Evolutionary conservation across 2,113 vertebrate species (phyloP), one percentile per base, ranked within the genome.

Genomic region (Fregata magnificens): DNA sequence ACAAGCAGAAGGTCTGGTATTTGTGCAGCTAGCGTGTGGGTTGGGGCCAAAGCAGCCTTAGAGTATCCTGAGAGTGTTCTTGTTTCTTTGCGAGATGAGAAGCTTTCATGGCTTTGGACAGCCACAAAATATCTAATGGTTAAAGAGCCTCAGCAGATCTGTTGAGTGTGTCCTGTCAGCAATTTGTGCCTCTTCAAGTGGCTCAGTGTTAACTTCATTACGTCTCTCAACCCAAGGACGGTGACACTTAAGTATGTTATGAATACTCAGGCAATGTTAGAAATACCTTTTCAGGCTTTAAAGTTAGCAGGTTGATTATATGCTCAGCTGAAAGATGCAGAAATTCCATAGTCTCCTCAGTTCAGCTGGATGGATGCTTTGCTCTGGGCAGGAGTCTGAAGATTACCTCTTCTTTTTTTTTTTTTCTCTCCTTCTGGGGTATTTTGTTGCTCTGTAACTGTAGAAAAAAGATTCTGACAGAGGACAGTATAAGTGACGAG

Each of bases 21-120:
- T 63, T 63, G 55, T 24, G 7, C 32, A 52, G 16, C 20, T 80
- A 11, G 13, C 2, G 0, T 7, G 49, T 2, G 2, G 32, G 28
- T 40, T 52, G 44, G 29, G 38, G 70, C 29, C 8, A 56, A 58
- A 18, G 28, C 21, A 81, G 21, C 34, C 49, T 84, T 7, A 4
- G 40, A 61, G 40, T 16, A 38, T 29, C 47, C n/a, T 9, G 15
- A 36, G 38, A 59, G 17, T 5, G 4, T 55, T 45, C 20, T 21
- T n/a, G 11, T n/a, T 84, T 73, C 31, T 55, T 40, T 58, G 55
- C 0, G 9, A 53, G 14, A 45, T 3, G 7, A 49, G 73, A 73
- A 73, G 31, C 45, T 26, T 66, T 73, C 21, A 3, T 47, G n/a
- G 32, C 56, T 77, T 82, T 2, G 4, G 55, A 16, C 32, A 63